phyloP scores from a whole-genome alignment of 2,113 vertebrate genomes.

The Promerops cafer region DNA sequence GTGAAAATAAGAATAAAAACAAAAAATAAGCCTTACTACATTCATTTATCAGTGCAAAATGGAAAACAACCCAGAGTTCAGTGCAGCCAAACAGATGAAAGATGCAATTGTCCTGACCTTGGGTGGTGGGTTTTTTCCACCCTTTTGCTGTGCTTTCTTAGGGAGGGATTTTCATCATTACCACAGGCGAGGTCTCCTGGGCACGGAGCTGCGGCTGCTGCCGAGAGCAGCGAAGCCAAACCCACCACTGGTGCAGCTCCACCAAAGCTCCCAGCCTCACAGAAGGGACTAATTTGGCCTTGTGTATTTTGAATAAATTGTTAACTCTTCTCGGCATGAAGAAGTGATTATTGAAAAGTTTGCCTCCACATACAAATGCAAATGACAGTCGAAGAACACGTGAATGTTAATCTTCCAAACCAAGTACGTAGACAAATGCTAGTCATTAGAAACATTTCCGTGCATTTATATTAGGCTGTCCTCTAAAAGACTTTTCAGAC shows the following conservation, averaged over 20 bases:
- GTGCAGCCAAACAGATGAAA: not conserved
- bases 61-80: not conserved
- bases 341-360: slow-evolving; percentile 83
- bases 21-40: not conserved
- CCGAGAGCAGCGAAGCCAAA: not conserved
- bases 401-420: slow-evolving; percentile 81
- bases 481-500: slow-evolving; percentile 87
- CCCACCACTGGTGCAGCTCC: slow-evolving; percentile 21
- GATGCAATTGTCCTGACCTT: not conserved
- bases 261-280: slow-evolving; percentile 37
- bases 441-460: slow-evolving; percentile 87
- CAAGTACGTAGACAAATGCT: slow-evolving; percentile 82
- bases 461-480: slow-evolving; percentile 86
- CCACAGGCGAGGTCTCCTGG: slow-evolving; percentile 1
- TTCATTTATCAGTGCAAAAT: not conserved
- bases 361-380: slow-evolving; percentile 83
- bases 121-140: not conserved
- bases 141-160: not conserved
- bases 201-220: not conserved
- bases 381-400: slow-evolving; percentile 79
- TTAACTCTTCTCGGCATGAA: slow-evolving; percentile 79
- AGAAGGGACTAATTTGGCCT: slow-evolving; percentile 60
- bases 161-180: not conserved
- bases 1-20: not conserved
- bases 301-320: slow-evolving; percentile 75